Evolutionary conservation across 2,797 vertebrate genomes (phyloP), one percentile per base, ranked within the genome.

Genomic region (Lophius americanus): DNA sequence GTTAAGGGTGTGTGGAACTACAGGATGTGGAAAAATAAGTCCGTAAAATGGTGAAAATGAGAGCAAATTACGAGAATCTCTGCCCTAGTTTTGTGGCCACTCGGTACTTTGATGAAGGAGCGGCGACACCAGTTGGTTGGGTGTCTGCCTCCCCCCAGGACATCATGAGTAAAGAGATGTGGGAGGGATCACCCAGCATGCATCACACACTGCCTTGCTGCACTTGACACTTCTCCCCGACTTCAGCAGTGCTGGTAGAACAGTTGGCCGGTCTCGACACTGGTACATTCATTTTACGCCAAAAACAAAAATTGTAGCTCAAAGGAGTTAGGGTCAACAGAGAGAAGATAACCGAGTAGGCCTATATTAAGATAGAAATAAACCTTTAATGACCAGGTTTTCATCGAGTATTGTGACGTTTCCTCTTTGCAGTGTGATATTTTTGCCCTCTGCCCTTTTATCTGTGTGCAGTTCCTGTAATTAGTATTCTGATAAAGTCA

Each of bases 101-200:
- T 86, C 85, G 88, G 74, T 77, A 51, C 63, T 60, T 68, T 89
- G 87, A 86, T 84, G 4, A 32, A 50, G 51, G 68, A 75, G 64
- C 77, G 32, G 68, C 76, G 83, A 82, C 85, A 90, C 86, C 88
- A 89, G 84, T 90, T 87, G 86, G 85, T 71, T 6, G 76, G 69
- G 80, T 85, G 87, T 88, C 86, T 66, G 69, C 74, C 84, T 83
- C 84, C 85, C 85, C 68, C 81, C 36, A 74, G 83, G 86, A 88
- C 85, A 88, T 82, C 83, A 85, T 86, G 84, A 85, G 88, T 81
- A 87, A 78, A 84, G 73, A 61, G 78, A 73, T 68, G 84, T 91
- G 87, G 89, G 87, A 82, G 85, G 84, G 87, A 86, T 90, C 80
- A 76, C 83, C 83, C 76, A 43, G 73, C 72, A 74, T 8, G 54